Evolutionary conservation across 2,888 invertebrate species (phyloP), one percentile per base, ranked within the genome.

Genomic region (Sthenelais limicola): DNA sequence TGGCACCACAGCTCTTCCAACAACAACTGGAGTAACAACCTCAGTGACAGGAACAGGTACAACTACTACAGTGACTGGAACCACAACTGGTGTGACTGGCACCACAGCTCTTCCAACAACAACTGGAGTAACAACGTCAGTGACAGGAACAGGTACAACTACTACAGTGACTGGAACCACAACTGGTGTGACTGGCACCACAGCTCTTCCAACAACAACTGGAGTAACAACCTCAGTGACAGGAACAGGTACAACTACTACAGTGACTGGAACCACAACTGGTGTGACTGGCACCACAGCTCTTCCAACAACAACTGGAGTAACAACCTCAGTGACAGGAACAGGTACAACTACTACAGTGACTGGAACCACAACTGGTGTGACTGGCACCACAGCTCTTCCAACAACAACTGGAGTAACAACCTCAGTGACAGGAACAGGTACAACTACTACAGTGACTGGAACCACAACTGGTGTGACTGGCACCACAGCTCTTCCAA

Each of bases 161-260:
- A 1, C 4, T 56, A 24, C 52, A 24, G 52, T 26, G n/a, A n/a
- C n/a, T 24, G 52, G n/a, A 12, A 2, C 21, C 3, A 24, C 21
- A 52, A 52, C 52, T 26, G n/a, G n/a, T n/a, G n/a, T n/a, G 24
- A 52, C 52, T 52, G 12, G 3, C 3, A 3, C 52, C 24, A 24
- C 52, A 28, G 52, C 3, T 52, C 5, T 15, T 4, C 30, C 21
- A 5, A 3, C 52, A 52, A 52, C 52, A 52, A 52, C 52, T 52
- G 30, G 28, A 52, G 3, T 30, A 2, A 3, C 52, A 52, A 3
- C 24, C 15, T 26, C 5, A n/a, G 3, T 52, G 3, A 24, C 52
- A 52, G 21, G n/a, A 24, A 52, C 52, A 52, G n/a, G n/a, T n/a
- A 52, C 52, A 24, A 52, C 52, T 24, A 52, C 52, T 24, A 30